Evolutionary conservation across 2,797 vertebrate species (phyloP).

Genomic region (Moxostoma hubbsi): DNA sequence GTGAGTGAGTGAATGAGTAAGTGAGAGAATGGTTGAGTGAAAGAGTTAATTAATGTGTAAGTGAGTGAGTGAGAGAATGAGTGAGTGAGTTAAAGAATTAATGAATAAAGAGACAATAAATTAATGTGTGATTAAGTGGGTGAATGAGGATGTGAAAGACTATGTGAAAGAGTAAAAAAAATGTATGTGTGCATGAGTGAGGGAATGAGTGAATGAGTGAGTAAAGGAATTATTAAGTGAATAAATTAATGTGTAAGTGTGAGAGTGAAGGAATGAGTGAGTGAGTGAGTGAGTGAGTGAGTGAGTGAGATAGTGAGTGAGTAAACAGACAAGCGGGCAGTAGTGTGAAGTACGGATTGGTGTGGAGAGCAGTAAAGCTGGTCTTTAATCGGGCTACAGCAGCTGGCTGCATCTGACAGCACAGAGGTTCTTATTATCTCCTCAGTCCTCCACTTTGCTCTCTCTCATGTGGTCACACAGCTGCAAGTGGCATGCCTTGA

Average conservation of each 20-base stretch:
- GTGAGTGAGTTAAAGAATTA: background rate
- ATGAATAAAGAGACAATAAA: background rate
- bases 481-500: constrained; percentile 89
- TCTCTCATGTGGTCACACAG: constrained; percentile 95
- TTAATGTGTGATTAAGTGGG: constrained; percentile 3
- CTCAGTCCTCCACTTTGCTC: constrained; percentile 64
- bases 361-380: constrained; percentile 60
- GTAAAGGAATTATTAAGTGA: constrained; percentile 22
- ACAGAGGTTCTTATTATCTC: constrained; percentile 69
- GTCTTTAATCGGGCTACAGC: constrained; percentile 67
- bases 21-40: background rate
- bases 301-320: background rate
- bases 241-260: constrained; percentile 61
- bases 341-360: constrained; percentile 47
- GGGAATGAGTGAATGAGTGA: background rate
- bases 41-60: too few relatives aligned
- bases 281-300: constrained; percentile 7
- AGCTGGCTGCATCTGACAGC: constrained; percentile 63
- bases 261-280: background rate
- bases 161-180: background rate
- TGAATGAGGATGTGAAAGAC: background rate
- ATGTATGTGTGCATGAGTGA: constrained; percentile 51
- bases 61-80: background rate
- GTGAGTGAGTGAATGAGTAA: background rate
- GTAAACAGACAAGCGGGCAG: background rate